A percentile compares a stretch with the other conserved stretches of the same genome.
Evolutionary conservation across 2,888 invertebrate species (phyloP).

Genomic region (Drosophila formosana): DNA sequence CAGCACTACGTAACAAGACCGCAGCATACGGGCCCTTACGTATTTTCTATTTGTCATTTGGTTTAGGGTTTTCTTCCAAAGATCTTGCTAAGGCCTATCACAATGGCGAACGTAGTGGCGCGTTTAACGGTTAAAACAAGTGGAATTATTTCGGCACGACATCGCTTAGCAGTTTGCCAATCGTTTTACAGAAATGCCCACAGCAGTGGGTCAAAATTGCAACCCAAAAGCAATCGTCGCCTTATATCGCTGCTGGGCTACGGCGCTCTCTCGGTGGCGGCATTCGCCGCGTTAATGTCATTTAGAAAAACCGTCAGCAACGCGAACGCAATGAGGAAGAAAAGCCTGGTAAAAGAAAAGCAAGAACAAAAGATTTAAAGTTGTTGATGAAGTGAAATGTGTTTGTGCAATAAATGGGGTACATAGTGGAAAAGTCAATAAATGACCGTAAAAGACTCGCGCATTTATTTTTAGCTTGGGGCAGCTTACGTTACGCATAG

Average conservation of each 20-base stretch:
- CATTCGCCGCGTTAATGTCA: slow-evolving; percentile 57
- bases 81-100: slow-evolving; percentile 18
- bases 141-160: slow-evolving; percentile 45
- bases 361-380: background rate
- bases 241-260: slow-evolving; percentile 53
- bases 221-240: slow-evolving; percentile 27
- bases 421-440: slow-evolving; percentile 71
- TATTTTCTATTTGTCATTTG: slow-evolving; percentile 65
- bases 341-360: slow-evolving; percentile 60
- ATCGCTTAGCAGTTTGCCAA: slow-evolving; percentile 30
- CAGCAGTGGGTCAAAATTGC: slow-evolving; percentile 29
- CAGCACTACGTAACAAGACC: slow-evolving; percentile 30
- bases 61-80: slow-evolving; percentile 41
- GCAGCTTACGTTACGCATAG: slow-evolving; percentile 55
- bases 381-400: background rate
- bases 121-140: slow-evolving; percentile 55
- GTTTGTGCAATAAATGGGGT: background rate
- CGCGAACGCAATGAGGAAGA: slow-evolving; percentile 57
- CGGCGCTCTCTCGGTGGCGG: slow-evolving; percentile 57
- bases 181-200: slow-evolving; percentile 36
- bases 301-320: slow-evolving; percentile 50
- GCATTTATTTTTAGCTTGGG: slow-evolving; percentile 80
- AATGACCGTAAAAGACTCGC: slow-evolving; percentile 71
- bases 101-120: slow-evolving; percentile 62
- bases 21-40: slow-evolving; percentile 41